Base-by-base conservation (phyloP, 2,113 vertebrate species). In the Mormyrus lacerda region DNA sequence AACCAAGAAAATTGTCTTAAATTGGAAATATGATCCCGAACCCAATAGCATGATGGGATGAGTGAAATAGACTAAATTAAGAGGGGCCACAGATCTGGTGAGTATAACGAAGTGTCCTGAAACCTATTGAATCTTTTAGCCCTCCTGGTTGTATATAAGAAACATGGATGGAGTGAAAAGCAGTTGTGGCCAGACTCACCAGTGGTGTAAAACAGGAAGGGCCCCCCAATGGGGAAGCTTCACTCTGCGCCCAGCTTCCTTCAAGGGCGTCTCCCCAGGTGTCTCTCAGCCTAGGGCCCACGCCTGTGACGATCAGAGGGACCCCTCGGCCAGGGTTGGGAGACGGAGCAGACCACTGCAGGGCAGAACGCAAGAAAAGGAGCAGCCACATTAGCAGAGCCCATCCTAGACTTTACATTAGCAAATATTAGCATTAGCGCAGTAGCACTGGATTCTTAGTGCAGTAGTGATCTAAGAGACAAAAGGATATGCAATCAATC, bases 261-360 rank as follows among this genome's bases (percentile, higher is more conserved):
- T 44, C 44, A 83, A 44, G 48, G 24, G 89, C 27, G 47, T 65
- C 42, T 51, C 87, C 55, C 58, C n/a, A 27, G 21, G 55, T 19
- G 7, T 45, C 88, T 89, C 88, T 82, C 45, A 21, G 47, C 24
- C 42, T 90, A n/a, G 79, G 44, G 51, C 44, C 48, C 85, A 58
- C 27, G 6, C 87, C 27, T n/a, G 13, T 39, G 47, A 86, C 9
- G 88, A 88, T 89, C 50, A 85, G 79, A 85, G 51, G 84, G 83
- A 51, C 89, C 87, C 89, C 83, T 87, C 58, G 65, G 89, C 91
- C 90, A 91, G 90, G 90, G 83, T 84, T 90, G 84, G 76, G 89
- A 91, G 90, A 89, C 39, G 48, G 89, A 47, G 89, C 85, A 88
- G 89, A 91, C 91, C 91, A 87, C 92, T 92, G 89, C 2, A 42